These are phyloP conservation scores for Urocyon cinereoargenteus DNA, from an alignment of 2,797 vertebrate genomes.

Conservation along the genomic window DNA sequence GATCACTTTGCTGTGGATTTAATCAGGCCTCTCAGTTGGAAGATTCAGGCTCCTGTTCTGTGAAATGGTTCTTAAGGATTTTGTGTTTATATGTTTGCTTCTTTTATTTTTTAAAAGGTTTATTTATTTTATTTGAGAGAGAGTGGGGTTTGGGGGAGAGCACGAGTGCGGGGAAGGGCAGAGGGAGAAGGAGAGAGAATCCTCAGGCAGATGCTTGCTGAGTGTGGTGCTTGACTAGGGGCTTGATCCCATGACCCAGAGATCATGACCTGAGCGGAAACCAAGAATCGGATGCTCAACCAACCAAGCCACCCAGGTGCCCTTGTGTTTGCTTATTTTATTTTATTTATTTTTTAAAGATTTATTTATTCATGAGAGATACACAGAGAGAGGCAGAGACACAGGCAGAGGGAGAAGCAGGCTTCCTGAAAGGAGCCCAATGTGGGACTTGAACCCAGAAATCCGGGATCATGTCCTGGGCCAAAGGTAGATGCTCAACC, in stretches of 20 bases:
- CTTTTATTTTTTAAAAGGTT: background rate
- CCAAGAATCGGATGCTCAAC: too few species aligned
- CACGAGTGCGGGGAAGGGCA: background rate
- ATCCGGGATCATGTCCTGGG: background rate
- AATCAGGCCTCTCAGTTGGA: background rate
- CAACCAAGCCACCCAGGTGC: too few species aligned
- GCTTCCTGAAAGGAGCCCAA: background rate
- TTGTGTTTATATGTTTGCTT: background rate
- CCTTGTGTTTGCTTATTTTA: too few species aligned
- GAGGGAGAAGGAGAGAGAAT: background rate
- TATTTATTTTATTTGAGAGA: background rate
- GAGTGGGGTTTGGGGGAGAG: background rate
- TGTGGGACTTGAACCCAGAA: background rate
- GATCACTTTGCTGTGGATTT: constrained; percentile 3
- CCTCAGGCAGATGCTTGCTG: too few species aligned
- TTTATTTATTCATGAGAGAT: too few species aligned
- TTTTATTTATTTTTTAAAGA: too few species aligned
- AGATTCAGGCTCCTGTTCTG: background rate
- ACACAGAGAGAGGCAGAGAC: too few species aligned
- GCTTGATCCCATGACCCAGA: too few species aligned
- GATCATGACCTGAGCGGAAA: too few species aligned
- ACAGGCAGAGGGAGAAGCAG: background rate
- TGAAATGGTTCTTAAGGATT: background rate
- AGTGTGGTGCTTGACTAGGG: too few species aligned
- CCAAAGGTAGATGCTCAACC: background rate